These are phyloP conservation scores for Sclerurus mexicanus DNA, from an alignment of 2,113 vertebrate species.

Conservation along the genomic window DNA sequence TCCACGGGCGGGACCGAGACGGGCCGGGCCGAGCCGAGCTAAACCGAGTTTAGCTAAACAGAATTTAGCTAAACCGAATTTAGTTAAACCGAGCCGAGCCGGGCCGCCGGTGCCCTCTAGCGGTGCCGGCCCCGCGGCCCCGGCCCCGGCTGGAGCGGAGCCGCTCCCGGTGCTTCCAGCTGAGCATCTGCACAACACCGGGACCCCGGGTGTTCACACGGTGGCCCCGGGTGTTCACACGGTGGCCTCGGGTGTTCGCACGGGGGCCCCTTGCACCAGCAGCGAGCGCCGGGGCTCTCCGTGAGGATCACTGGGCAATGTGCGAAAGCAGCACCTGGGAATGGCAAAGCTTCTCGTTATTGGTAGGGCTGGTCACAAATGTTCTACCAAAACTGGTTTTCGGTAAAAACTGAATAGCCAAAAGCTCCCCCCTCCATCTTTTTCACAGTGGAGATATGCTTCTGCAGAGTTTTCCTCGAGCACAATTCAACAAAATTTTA, in stretches of 20 bases:
- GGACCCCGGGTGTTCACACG: not conserved
- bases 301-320: not conserved
- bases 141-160: not conserved
- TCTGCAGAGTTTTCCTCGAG: not conserved
- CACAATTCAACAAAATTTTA: not conserved
- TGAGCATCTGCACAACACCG: not conserved
- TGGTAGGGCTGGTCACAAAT: not conserved
- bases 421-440: not conserved
- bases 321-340: not conserved
- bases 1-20: no score
- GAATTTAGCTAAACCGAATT: not conserved
- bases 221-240: not conserved
- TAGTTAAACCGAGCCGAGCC: not conserved
- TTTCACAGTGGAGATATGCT: not conserved
- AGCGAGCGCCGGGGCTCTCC: not conserved
- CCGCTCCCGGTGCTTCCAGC: not conserved
- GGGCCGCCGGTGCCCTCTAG: not conserved
- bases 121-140: not conserved
- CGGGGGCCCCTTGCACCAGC: not conserved
- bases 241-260: no score
- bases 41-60: no score
- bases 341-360: not conserved
- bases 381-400: not conserved
- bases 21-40: no score
- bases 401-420: not conserved